A percentile compares a stretch with the other conserved stretches of the same genome.
phyloP scores from a whole-genome alignment of 2,113 vertebrate genomes.

The Pao palembangensis region DNA sequence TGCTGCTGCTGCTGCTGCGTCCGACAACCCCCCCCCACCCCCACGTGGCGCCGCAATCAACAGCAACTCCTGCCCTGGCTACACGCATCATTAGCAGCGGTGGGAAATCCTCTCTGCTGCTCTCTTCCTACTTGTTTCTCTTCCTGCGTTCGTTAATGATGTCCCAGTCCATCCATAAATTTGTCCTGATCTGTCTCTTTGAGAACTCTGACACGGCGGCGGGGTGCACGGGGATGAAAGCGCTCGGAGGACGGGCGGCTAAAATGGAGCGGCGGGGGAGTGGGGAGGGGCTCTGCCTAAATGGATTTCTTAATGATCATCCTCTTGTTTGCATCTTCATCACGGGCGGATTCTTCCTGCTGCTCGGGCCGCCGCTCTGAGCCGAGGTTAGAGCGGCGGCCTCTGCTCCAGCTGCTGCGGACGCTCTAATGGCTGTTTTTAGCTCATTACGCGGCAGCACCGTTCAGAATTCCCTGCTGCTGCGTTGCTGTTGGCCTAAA shows the following conservation, averaged over 20 bases:
- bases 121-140: slow-evolving; percentile 35
- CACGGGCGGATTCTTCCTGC: not conserved
- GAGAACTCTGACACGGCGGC: slow-evolving; percentile 61
- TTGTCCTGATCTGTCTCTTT: slow-evolving; percentile 55
- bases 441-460: slow-evolving; percentile 66
- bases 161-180: slow-evolving; percentile 68
- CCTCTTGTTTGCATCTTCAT: slow-evolving; percentile 44
- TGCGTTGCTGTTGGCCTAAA: slow-evolving; percentile 43
- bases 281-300: slow-evolving; percentile 34
- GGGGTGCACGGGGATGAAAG: slow-evolving; percentile 53
- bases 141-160: slow-evolving; percentile 60
- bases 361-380: not conserved
- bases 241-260: slow-evolving; percentile 37
- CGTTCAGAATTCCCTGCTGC: slow-evolving; percentile 46
- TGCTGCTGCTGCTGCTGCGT: slow-evolving; percentile 32
- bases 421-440: slow-evolving; percentile 31
- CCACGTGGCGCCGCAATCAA: slow-evolving; percentile 36
- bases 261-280: slow-evolving; percentile 34
- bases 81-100: slow-evolving; percentile 58
- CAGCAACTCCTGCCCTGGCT: slow-evolving; percentile 43
- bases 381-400: slow-evolving; percentile 23
- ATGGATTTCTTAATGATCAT: slow-evolving; percentile 50
- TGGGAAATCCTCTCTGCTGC: slow-evolving; percentile 43
- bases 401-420: too few species aligned
- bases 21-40: slow-evolving; percentile 13